Conservation (phyloP, 2,888 invertebrate genomes). For the Acronicta psi region DNA sequence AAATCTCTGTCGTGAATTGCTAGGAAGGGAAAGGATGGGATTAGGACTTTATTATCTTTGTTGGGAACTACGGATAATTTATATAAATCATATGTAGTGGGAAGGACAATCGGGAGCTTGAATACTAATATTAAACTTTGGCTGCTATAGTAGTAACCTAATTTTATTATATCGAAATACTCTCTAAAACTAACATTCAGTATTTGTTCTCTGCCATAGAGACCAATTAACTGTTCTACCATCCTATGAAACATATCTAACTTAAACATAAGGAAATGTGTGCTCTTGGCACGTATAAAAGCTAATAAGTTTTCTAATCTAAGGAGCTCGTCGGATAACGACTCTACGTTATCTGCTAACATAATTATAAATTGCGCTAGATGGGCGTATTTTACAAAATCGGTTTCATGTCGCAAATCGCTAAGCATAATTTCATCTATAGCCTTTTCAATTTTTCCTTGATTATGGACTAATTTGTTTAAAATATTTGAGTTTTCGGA, state of each 20-base stretch:
- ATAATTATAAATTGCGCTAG: constrained; percentile 19
- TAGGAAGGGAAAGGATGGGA: constrained; percentile 6
- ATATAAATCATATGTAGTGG: constrained; percentile 7
- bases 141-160: constrained; percentile 11
- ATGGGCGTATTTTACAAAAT: constrained; percentile 12
- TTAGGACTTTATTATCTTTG: constrained; percentile 8
- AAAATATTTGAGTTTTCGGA: constrained; percentile 9
- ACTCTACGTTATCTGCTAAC: constrained; percentile 13
- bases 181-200: constrained; percentile 24
- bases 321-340: constrained; percentile 13
- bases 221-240: constrained; percentile 8
- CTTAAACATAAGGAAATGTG: constrained; percentile 28
- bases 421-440: neutral
- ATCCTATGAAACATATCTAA: constrained; percentile 37
- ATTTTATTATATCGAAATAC: constrained; percentile 1
- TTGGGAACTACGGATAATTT: constrained; percentile 17
- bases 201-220: constrained; percentile 46
- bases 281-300: constrained; percentile 31
- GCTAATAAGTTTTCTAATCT: constrained; percentile 36
- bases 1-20: neutral
- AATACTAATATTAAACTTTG: constrained; percentile 3
- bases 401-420: constrained; percentile 1
- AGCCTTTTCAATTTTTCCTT: constrained; percentile 3
- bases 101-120: constrained; percentile 15
- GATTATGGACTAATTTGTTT: constrained; percentile 8